These are phyloP conservation scores for Chunga burmeisteri DNA, from an alignment of 2,113 vertebrate genomes.

Conservation along the genomic window DNA sequence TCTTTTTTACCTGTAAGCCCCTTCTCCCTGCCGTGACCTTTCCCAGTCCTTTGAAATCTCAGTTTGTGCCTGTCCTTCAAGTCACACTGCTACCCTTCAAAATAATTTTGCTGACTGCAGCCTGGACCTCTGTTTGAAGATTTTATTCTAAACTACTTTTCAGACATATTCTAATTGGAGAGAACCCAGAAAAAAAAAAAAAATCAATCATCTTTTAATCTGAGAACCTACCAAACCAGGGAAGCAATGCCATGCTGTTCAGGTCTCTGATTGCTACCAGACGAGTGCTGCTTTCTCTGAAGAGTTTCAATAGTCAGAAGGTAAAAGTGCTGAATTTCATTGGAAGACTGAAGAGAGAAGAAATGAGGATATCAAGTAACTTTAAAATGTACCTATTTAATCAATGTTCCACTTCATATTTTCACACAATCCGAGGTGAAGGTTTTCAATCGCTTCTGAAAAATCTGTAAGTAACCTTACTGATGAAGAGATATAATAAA, in stretches of 20 bases:
- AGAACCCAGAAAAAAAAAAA: not conserved
- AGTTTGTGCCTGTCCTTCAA: slow-evolving; percentile 17
- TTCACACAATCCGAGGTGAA: not conserved
- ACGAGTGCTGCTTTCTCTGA: not conserved
- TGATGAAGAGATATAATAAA: not conserved
- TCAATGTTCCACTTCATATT: not conserved
- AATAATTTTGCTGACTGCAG: slow-evolving; percentile 47
- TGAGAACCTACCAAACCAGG: not conserved
- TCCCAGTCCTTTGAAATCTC: slow-evolving; percentile 46
- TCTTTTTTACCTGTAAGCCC: not conserved
- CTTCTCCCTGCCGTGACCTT: slow-evolving; percentile 45
- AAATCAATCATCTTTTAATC: not conserved
- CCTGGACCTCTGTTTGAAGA: slow-evolving; percentile 31
- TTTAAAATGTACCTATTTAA: slow-evolving; percentile 19
- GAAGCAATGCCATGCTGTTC: not conserved
- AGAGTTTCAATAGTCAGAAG: not conserved
- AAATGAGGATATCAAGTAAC: not conserved
- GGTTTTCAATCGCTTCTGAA: not conserved
- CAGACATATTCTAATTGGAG: slow-evolving; percentile 18
- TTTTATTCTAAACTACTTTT: slow-evolving; percentile 38
- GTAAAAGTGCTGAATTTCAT: not conserved
- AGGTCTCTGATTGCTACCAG: not conserved
- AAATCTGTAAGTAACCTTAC: not conserved
- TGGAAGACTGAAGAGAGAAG: not conserved
- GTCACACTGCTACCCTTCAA: slow-evolving; percentile 17